A percentile compares a stretch with the other conserved stretches of the same genome.
Conservation (phyloP, 2,797 vertebrate species). For the Alosa sapidissima region DNA sequence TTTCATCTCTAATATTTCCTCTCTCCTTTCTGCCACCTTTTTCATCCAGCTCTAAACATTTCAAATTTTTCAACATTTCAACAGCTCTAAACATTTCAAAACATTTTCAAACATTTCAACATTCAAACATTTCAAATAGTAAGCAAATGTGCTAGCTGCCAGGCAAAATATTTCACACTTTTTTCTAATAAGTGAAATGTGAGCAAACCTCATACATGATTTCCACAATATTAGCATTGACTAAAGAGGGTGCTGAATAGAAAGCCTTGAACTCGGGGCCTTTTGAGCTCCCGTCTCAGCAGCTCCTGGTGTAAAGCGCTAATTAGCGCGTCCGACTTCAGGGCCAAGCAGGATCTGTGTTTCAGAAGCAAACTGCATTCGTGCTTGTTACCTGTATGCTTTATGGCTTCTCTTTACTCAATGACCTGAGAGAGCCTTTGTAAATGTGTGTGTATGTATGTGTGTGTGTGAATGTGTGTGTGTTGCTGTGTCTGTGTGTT, state of each 20-base stretch:
- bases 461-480: constrained; percentile 20
- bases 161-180: neutral
- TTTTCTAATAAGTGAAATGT: neutral
- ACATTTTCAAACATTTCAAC: too few relatives aligned
- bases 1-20: neutral
- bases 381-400: neutral
- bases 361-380: neutral
- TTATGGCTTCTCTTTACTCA: neutral
- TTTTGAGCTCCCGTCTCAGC: neutral
- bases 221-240: neutral
- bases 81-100: neutral
- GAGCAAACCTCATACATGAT: neutral
- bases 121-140: neutral
- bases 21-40: neutral
- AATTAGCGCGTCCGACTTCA: neutral
- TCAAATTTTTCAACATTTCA: neutral
- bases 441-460: constrained; percentile 15
- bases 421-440: neutral
- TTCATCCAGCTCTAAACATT: neutral
- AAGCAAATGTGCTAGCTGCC: neutral
- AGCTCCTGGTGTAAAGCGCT: neutral
- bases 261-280: neutral
- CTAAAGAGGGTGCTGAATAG: neutral
- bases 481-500: neutral
- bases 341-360: neutral